Evolutionary conservation across 1,140 invertebrate species (phyloP), one percentile per base, ranked within the genome.

Genomic region (Drosophila kurseongensis): DNA sequence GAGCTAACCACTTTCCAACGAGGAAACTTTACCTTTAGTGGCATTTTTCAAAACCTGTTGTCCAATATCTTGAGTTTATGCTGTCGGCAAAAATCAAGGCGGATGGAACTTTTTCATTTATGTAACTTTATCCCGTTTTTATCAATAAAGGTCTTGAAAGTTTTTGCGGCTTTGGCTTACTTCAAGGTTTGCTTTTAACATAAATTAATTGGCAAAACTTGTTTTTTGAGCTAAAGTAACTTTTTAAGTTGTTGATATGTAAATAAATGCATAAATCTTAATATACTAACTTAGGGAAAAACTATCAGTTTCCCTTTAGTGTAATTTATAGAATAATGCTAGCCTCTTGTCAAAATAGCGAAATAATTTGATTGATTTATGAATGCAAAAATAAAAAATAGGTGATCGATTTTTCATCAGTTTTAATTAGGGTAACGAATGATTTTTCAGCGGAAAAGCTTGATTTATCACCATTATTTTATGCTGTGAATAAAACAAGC

Each of bases 111-210:
- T 72, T 71, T 16, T 38, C 57, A 44, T 65, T 65, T 47, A 14
- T 47, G 32, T 9, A 68, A 68, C 36, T 71, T 69, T 71, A 71
- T 57, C 5, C 65, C 44, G 47, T 58, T 72, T 69, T 72, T 71
- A 71, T 71, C 66, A 71, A 71, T 71, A 57, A 71, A 58, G 54
- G 67, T n/a, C 51, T 72, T 44, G 35, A 42, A 72, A 71, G 35
- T 72, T 72, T 58, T 14, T 23, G 36, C 29, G 65, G 65, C 29
- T 58, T 50, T 9, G 10, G 27, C n/a, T 5, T 23, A 38, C 18
- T 36, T n/a, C 38, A 36, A 27, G 29, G 47, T 29, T 62, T 62
- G 14, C 18, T 47, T 47, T 47, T 47, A 13, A 18, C 41, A 72
- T 66, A 72, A 50, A 72, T 71, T 71, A 71, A 71, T 72, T 29